Base-by-base conservation (phyloP, 2,888 invertebrate species). In the Ophraella communa region DNA sequence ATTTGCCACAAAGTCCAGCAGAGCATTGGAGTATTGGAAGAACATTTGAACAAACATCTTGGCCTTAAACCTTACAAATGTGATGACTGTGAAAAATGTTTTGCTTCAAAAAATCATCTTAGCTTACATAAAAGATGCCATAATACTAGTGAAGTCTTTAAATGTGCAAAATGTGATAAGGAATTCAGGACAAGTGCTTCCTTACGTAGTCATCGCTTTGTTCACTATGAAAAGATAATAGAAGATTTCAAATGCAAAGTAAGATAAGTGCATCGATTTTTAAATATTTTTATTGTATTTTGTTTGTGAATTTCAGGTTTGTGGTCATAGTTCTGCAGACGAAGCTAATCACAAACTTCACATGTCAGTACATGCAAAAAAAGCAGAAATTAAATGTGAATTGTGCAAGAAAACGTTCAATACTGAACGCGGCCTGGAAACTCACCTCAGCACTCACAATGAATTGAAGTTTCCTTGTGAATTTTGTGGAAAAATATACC, bases 381-480 rank as follows among this genome's bases (percentile, higher is more conserved):
- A 69, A 30, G 63, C 70, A 5, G 72, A 75, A 56, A 70, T 74
- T 27, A 73, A 69, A 64, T 78, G 78, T 62, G 68, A 72, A 20
- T 59, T 78, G 1, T 78, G 78, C 65, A 61, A 71, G 14, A 73
- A 74, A 59, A 62, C 63, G n/a, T 78, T 77, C 58, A 71, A 72
- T 51, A 74, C 68, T 20, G 77, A 78, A 56, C 67, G 74, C 23
- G 69, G 70, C 14, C 64, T 78, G 11, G 73, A 75, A 54, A 69
- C 63, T 54, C 78, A 78, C 63, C 45, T 78, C 27, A 73, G 71
- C 39, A 70, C 71, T 4, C 78, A 78, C 54, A 72, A 67, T 39
- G 78, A 78, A 62, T 62, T 78, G 58, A 65, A 74, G 45, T 78
- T 73, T 64, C 78, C 78, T 4, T 78, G 78, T 64, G 77, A 78